A percentile compares a stretch with the other conserved stretches of the same genome.
Evolutionary conservation across 2,888 invertebrate genomes (phyloP).

Genomic region (Alviniconcha strummeri): DNA sequence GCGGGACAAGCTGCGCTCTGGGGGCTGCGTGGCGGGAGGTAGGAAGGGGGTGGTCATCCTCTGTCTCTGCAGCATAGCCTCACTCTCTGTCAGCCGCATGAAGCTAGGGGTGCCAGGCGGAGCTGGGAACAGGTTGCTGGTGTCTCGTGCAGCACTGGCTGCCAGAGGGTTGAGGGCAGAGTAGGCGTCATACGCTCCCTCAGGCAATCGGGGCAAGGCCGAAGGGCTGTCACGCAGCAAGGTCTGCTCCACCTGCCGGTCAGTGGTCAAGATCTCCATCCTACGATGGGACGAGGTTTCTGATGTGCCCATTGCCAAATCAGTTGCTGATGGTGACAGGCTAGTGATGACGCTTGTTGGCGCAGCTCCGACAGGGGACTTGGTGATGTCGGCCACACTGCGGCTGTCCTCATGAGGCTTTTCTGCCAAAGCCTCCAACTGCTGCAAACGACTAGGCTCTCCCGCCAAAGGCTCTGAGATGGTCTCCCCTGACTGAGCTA

Average conservation of each 20-base stretch:
- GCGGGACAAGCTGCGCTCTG: conserved; percentile 50
- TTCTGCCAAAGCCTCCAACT: conserved; percentile 45
- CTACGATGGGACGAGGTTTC: conserved; percentile 57
- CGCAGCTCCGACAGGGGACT: conserved; percentile 36
- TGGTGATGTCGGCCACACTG: conserved; percentile 30
- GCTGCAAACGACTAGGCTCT: conserved; percentile 41
- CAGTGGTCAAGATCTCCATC: conserved; percentile 59
- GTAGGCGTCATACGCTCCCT: conserved; percentile 45
- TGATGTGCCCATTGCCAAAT: conserved; percentile 27
- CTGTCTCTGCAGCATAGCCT: conserved; percentile 63
- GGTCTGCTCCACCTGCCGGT: conserved; percentile 51
- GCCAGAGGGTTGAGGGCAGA: conserved; percentile 45
- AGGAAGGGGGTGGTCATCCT: conserved; percentile 60
- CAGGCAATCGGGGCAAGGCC: conserved; percentile 40
- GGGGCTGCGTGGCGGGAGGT: conserved; percentile 40
- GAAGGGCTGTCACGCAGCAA: conserved; percentile 47
- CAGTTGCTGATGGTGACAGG: conserved; percentile 41
- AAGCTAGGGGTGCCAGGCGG: conserved; percentile 49
- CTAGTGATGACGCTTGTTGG: conserved; percentile 47
- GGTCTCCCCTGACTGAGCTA: conserved; percentile 24
- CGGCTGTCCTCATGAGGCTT: conserved; percentile 44
- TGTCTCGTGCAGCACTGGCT: conserved; percentile 29
- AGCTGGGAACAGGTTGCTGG: conserved; percentile 41
- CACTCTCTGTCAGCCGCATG: conserved; percentile 61
- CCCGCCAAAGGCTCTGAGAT: conserved; percentile 30